Percentiles rank a stretch among this genome's conserved stretches.
Conservation (phyloP, 2,113 vertebrate species). For the Syrrhaptes paradoxus region DNA sequence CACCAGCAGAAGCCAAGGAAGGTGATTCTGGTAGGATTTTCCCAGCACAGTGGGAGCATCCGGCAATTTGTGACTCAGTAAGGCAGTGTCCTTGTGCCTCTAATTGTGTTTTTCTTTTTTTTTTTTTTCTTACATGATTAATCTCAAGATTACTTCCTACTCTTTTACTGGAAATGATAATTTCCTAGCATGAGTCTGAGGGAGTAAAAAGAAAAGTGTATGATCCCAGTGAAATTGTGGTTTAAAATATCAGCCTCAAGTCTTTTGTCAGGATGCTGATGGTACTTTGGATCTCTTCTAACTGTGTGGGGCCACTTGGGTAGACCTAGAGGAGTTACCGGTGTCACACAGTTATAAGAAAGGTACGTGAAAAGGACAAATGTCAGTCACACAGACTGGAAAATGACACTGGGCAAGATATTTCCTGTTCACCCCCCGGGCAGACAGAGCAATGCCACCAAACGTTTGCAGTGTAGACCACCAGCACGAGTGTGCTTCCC, state of each 20-base stretch:
- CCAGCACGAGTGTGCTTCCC: fast-evolving
- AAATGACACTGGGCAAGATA: not conserved
- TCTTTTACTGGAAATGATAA: not conserved
- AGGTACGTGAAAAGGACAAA: not conserved
- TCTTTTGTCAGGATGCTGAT: not conserved
- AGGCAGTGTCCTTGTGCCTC: not conserved
- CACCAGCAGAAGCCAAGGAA: not conserved
- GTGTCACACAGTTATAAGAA: not conserved
- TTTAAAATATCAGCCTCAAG: not conserved
- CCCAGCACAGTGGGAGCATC: not conserved
- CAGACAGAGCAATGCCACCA: not conserved
- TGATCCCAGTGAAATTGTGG: fast-evolving
- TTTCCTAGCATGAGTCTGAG: not conserved
- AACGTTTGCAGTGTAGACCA: fast-evolving
- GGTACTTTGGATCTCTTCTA: not conserved
- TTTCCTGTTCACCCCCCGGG: fast-evolving
- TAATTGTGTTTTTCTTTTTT: not conserved
- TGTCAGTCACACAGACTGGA: not conserved
- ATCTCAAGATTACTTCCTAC: not conserved
- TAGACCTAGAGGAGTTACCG: not conserved
- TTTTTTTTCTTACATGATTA: not conserved
- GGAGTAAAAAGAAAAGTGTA: not conserved
- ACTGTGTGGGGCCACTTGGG: no score
- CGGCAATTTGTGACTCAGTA: not conserved
- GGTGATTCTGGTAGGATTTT: not conserved